A percentile compares a stretch with the other conserved stretches of the same genome.
phyloP scores from a whole-genome alignment of 1,140 invertebrate species.

The Pseudoatta argentina region DNA sequence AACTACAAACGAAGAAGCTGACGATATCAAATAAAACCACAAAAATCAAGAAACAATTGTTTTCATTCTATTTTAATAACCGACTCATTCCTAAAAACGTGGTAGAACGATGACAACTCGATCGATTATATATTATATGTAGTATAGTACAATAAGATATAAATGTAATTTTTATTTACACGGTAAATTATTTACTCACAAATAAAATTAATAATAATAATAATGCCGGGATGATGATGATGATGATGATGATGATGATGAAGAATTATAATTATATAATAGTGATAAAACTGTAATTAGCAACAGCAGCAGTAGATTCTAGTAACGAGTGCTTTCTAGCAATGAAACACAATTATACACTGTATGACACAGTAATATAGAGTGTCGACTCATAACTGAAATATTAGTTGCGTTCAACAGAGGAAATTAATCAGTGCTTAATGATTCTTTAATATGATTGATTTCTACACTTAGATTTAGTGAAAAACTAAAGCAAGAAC shows the following conservation, averaged over 20 bases:
- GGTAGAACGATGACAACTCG: constrained; percentile 71
- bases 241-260: constrained; percentile 28
- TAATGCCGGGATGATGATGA: constrained; percentile 60
- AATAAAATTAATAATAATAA: constrained; percentile 77
- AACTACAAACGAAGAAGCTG: not conserved
- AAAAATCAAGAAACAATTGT: constrained; percentile 56
- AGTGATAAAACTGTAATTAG: constrained; percentile 65
- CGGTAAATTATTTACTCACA: constrained; percentile 81
- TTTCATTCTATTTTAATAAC: constrained; percentile 66
- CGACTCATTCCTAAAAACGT: constrained; percentile 63
- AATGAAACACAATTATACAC: too few species aligned
- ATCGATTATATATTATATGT: constrained; percentile 62
- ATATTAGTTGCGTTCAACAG: too few species aligned
- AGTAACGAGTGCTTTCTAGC: constrained; percentile 46
- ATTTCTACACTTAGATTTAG: too few species aligned
- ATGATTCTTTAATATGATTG: too few species aligned
- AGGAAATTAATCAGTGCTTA: too few species aligned
- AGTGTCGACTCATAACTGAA: too few species aligned
- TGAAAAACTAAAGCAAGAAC: too few species aligned
- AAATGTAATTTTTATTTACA: constrained; percentile 86
- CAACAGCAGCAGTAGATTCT: constrained; percentile 72
- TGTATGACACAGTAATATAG: too few species aligned
- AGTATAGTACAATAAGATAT: constrained; percentile 81
- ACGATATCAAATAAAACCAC: not conserved
- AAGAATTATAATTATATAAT: constrained; percentile 64